These are phyloP conservation scores for Macrobrachium nipponense DNA, from an alignment of 1,140 invertebrate genomes.

Conservation along the genomic window DNA sequence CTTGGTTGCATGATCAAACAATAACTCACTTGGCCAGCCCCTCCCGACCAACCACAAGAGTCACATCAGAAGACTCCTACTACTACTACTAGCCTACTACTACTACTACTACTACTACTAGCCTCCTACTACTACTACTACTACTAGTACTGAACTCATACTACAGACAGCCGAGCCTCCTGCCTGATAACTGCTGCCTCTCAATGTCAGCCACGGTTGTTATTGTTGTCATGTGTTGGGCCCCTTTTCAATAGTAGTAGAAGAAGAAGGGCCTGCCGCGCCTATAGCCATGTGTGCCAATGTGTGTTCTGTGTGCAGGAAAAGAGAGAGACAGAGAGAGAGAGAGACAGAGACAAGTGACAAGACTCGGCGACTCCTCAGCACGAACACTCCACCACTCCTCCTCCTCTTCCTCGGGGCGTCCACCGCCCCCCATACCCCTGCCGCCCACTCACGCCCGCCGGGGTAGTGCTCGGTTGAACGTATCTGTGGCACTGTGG, in stretches of 20 bases:
- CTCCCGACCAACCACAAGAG: slow-evolving; percentile 11
- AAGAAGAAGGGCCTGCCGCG: background rate
- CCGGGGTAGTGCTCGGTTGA: too few species aligned
- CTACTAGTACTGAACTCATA: slow-evolving; percentile 46
- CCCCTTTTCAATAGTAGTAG: background rate
- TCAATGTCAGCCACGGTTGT: slow-evolving; percentile 51
- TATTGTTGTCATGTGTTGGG: slow-evolving; percentile 59
- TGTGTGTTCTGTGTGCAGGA: slow-evolving; percentile 60
- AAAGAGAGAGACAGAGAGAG: slow-evolving; percentile 1
- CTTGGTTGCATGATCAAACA: background rate
- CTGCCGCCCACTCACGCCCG: background rate
- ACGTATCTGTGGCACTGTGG: too few species aligned
- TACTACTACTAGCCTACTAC: too few species aligned
- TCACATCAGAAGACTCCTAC: background rate
- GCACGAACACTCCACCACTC: too few species aligned
- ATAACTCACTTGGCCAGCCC: background rate
- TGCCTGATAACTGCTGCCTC: slow-evolving; percentile 51
- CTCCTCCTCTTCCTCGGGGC: background rate
- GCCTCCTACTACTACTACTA: too few species aligned
- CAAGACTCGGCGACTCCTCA: background rate
- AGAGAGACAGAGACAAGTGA: background rate
- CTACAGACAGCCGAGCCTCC: slow-evolving; percentile 58
- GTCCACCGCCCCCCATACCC: background rate
- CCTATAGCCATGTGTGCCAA: slow-evolving; percentile 58
- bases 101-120: too few species aligned